Evolutionary conservation across 1,140 invertebrate genomes (phyloP).

Genomic region (Zaprionus tsacasi): DNA sequence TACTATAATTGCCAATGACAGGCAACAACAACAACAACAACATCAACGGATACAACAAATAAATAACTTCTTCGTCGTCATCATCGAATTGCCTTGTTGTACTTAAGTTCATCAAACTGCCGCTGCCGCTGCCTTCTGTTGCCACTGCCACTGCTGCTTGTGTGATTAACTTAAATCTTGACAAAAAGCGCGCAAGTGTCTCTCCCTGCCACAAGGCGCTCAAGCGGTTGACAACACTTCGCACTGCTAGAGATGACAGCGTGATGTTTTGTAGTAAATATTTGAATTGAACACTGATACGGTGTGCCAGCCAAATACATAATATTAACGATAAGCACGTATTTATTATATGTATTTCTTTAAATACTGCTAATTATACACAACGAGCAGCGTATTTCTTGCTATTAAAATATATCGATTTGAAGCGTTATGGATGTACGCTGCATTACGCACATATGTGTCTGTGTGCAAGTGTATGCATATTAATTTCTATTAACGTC

Average conservation of each 20-base stretch:
- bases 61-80: conserved; percentile 21
- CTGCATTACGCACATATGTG: background rate
- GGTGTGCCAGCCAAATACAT: background rate
- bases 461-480: conserved; percentile 3
- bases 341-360: too few relatives aligned
- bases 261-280: conserved; percentile 5
- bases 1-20: conserved; percentile 52
- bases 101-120: conserved; percentile 72
- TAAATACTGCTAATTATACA: background rate
- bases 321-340: background rate
- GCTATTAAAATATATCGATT: background rate
- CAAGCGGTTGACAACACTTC: conserved; percentile 18
- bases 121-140: background rate
- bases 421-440: background rate
- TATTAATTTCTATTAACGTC: conserved; percentile 35
- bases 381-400: background rate
- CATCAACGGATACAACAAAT: conserved; percentile 10
- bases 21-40: conserved; percentile 28
- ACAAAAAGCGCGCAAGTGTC: conserved; percentile 77
- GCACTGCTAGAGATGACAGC: conserved; percentile 34
- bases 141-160: conserved; percentile 8
- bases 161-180: conserved; percentile 74
- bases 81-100: conserved; percentile 42
- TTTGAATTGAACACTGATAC: background rate
- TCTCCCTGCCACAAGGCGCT: conserved; percentile 30